These are phyloP conservation scores for Ectemnius cavifrons DNA, from an alignment of 2,888 invertebrate genomes.

Conservation along the genomic window DNA sequence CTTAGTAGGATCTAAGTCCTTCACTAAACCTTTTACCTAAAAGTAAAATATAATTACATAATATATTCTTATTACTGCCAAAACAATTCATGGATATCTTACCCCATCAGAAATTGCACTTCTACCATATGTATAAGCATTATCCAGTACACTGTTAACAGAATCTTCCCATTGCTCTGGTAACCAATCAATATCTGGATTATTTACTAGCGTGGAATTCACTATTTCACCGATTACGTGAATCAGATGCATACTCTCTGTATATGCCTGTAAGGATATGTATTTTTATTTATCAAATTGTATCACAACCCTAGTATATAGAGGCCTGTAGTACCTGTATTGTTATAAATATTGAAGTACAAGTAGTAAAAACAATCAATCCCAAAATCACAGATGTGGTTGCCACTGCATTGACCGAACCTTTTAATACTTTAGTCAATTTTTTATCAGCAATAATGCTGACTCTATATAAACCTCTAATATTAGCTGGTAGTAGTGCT, in stretches of 20 bases:
- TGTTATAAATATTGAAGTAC: constrained; percentile 89
- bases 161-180: constrained; percentile 92
- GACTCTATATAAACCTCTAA: constrained; percentile 87
- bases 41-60: not conserved
- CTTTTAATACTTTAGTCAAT: constrained; percentile 83
- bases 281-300: constrained; percentile 1
- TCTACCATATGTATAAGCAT: constrained; percentile 95
- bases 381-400: constrained; percentile 91
- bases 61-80: not conserved
- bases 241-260: constrained; percentile 94
- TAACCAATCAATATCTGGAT: constrained; percentile 88
- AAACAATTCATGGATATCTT: constrained; percentile 63
- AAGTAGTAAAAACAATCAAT: constrained; percentile 88
- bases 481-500: constrained; percentile 87
- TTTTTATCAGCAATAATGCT: constrained; percentile 83
- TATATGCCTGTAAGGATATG: constrained; percentile 85
- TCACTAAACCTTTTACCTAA: constrained; percentile 88
- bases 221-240: constrained; percentile 92
- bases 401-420: constrained; percentile 91
- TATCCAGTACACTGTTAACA: constrained; percentile 93
- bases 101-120: constrained; percentile 94
- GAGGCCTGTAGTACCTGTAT: constrained; percentile 84
- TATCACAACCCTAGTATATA: not conserved
- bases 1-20: constrained; percentile 89
- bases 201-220: constrained; percentile 92